Percentiles rank a stretch among this genome's conserved stretches.
These are phyloP conservation scores for Drosophila heteroneura DNA, from an alignment of 2,888 invertebrate species.

Conservation along the genomic window DNA sequence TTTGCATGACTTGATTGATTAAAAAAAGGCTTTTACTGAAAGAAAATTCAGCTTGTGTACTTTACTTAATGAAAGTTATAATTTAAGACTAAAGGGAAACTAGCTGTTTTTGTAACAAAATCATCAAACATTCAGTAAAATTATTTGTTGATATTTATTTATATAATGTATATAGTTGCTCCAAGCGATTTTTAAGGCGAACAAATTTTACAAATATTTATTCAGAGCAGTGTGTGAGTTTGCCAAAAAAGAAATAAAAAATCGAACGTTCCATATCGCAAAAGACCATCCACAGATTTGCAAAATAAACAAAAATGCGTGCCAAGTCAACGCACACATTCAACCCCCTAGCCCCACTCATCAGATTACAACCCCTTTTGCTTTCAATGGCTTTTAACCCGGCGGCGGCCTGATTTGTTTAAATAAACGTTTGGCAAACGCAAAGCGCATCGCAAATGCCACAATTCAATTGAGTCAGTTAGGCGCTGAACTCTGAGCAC, in stretches of 20 bases:
- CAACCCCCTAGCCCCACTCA: neutral
- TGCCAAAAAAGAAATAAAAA: slow-evolving; percentile 31
- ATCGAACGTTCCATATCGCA: slow-evolving; percentile 12
- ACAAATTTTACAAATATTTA: slow-evolving; percentile 32
- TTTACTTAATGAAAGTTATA: neutral
- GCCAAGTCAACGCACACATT: slow-evolving; percentile 34
- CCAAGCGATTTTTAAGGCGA: neutral
- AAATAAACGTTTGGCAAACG: slow-evolving; percentile 46
- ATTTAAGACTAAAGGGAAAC: neutral
- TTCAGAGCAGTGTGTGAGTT: slow-evolving; percentile 23
- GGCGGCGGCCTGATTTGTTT: slow-evolving; percentile 42
- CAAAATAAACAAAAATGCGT: slow-evolving; percentile 59
- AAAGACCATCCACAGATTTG: slow-evolving; percentile 46
- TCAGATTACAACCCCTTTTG: slow-evolving; percentile 1
- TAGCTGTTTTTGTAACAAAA: neutral
- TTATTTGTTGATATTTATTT: neutral
- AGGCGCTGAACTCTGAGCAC: slow-evolving; percentile 10
- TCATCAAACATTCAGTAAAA: neutral
- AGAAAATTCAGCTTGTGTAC: neutral
- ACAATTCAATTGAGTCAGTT: slow-evolving; percentile 50
- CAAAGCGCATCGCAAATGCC: slow-evolving; percentile 50
- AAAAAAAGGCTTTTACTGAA: neutral
- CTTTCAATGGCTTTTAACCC: slow-evolving; percentile 31
- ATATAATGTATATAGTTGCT: neutral
- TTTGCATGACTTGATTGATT: neutral